These are phyloP conservation scores for Pardalotus punctatus DNA, from an alignment of 2,113 vertebrate species.

Conservation along the genomic window DNA sequence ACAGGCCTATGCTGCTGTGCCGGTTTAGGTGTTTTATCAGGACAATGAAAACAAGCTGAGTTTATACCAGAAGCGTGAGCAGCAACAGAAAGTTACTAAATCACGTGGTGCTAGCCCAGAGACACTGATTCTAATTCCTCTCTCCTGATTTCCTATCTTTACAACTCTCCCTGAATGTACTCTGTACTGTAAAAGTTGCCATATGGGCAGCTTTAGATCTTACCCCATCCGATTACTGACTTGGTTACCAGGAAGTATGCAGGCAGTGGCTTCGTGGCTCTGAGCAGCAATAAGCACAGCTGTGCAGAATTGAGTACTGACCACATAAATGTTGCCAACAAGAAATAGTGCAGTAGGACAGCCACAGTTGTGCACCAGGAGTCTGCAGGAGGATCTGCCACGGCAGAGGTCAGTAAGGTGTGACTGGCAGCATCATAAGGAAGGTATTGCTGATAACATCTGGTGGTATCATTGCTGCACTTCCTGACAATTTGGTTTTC, in stretches of 20 bases:
- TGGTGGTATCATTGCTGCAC: not conserved
- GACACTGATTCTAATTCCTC: not conserved
- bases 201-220: not conserved
- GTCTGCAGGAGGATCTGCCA: not conserved
- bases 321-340: constrained; percentile 74
- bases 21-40: not conserved
- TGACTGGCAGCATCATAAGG: not conserved
- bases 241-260: not conserved
- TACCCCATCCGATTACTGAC: constrained; percentile 64
- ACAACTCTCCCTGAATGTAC: not conserved
- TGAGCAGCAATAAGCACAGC: constrained; percentile 60
- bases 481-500: constrained; percentile 56
- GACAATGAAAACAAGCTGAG: not conserved
- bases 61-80: not conserved
- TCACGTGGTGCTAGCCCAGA: not conserved
- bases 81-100: not conserved
- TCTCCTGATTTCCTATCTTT: not conserved
- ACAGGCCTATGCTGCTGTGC: not conserved
- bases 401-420: not conserved
- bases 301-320: constrained; percentile 61
- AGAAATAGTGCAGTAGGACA: constrained; percentile 72
- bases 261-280: constrained; percentile 41
- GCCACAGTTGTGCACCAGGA: constrained; percentile 17
- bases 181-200: not conserved
- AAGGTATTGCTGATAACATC: not conserved